Percentiles rank a stretch among this genome's conserved stretches.
Conservation (phyloP, 23 tunicate species). For the Phallusia fumigata region DNA sequence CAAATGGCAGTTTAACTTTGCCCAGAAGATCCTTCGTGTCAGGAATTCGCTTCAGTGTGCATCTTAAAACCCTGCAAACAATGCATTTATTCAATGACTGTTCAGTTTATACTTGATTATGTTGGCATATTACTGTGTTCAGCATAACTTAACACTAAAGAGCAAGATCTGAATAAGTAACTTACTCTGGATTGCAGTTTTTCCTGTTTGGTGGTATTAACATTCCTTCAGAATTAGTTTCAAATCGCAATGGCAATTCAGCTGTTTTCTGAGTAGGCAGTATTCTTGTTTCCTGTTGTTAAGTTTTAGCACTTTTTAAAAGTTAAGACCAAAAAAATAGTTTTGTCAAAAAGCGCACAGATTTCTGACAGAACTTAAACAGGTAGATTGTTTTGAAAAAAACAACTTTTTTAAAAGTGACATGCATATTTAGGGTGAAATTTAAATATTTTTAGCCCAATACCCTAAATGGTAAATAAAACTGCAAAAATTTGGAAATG, state of each 20-base stretch:
- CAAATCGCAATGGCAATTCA: constrained; percentile 60
- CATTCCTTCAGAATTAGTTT: constrained; percentile 33
- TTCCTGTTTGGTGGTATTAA: constrained; percentile 89
- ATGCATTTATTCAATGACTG: no score
- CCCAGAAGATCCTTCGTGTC: constrained; percentile 64
- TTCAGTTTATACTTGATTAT: no score
- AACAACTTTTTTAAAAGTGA: no score
- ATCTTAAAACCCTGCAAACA: constrained; percentile 64
- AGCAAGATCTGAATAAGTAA: background rate
- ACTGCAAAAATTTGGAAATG: no score
- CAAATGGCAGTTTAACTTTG: constrained; percentile 94
- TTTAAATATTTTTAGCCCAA: no score
- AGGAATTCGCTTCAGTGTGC: constrained; percentile 91
- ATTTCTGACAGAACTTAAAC: no score
- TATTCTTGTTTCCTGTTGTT: constrained; percentile 39
- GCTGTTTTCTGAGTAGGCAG: constrained; percentile 46
- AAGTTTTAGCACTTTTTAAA: background rate
- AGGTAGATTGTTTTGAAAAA: no score
- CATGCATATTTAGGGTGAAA: no score
- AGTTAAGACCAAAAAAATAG: background rate
- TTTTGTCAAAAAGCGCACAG: no score
- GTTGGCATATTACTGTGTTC: no score
- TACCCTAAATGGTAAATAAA: no score
- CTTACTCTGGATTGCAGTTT: constrained; percentile 93
- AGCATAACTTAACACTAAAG: no score